Conservation (phyloP, 2,797 vertebrate genomes). For the Cynopterus sphinx region DNA sequence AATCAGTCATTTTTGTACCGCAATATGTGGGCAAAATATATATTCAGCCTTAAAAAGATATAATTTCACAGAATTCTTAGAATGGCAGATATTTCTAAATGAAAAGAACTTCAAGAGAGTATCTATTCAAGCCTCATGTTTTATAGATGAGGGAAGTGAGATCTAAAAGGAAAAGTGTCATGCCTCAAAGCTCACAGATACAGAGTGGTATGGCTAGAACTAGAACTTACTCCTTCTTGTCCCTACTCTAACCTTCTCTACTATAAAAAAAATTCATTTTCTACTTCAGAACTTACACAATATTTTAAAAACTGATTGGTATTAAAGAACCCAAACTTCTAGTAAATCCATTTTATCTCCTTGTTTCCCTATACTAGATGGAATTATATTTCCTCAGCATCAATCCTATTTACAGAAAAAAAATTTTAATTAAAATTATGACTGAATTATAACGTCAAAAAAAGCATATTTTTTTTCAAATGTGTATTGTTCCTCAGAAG, state of each 20-base stretch:
- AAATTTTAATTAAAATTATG: background rate
- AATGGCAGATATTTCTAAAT: background rate
- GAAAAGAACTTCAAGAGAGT: background rate
- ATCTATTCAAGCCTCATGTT: background rate
- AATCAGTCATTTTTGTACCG: background rate
- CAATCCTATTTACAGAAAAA: background rate
- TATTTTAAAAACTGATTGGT: background rate
- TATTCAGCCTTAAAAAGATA: background rate
- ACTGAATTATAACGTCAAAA: background rate
- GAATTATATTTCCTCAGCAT: background rate
- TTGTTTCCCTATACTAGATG: background rate
- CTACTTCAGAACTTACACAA: background rate
- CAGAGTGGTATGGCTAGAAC: background rate
- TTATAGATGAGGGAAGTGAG: background rate
- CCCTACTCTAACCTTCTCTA: background rate
- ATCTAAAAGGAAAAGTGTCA: background rate
- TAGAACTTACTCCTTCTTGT: background rate
- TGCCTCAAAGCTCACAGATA: background rate
- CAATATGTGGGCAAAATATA: background rate
- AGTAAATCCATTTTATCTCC: background rate
- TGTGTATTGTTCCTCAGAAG: background rate
- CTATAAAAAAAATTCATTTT: background rate
- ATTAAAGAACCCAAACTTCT: background rate
- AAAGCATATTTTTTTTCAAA: background rate
- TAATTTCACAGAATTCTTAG: background rate